phyloP scores from a whole-genome alignment of 2,113 vertebrate species.

The Labeo rohita region DNA sequence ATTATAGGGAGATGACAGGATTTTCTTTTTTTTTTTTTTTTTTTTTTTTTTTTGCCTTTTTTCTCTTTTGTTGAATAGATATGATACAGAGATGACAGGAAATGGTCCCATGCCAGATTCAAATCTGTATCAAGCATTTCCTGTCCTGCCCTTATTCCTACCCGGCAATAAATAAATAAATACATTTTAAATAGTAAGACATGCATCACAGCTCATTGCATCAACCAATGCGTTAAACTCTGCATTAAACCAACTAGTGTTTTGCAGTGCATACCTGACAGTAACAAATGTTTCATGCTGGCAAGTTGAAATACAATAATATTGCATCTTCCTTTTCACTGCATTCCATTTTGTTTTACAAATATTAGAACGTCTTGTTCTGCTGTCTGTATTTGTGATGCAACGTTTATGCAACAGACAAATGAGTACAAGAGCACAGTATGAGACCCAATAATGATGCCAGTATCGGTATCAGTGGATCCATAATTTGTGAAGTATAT shows the following conservation, averaged over 20 bases:
- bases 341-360: background rate
- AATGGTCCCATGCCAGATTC: background rate
- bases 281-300: background rate
- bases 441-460: background rate
- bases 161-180: too few relatives aligned
- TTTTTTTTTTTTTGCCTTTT: background rate
- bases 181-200: background rate
- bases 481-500: conserved; percentile 7
- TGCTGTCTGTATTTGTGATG: background rate
- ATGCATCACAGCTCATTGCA: background rate
- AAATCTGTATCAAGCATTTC: background rate
- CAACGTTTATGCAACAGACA: background rate
- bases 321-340: background rate
- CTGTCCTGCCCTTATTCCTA: background rate
- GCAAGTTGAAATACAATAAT: background rate
- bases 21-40: too few relatives aligned
- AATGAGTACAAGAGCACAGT: background rate
- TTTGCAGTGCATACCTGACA: background rate
- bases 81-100: background rate
- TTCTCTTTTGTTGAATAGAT: background rate
- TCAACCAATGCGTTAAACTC: background rate
- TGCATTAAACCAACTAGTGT: background rate
- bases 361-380: background rate
- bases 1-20: too few relatives aligned
- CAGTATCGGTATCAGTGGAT: conserved; percentile 1